These are phyloP conservation scores for Halictus ligatus DNA, from an alignment of 2,888 invertebrate genomes.

Conservation along the genomic window DNA sequence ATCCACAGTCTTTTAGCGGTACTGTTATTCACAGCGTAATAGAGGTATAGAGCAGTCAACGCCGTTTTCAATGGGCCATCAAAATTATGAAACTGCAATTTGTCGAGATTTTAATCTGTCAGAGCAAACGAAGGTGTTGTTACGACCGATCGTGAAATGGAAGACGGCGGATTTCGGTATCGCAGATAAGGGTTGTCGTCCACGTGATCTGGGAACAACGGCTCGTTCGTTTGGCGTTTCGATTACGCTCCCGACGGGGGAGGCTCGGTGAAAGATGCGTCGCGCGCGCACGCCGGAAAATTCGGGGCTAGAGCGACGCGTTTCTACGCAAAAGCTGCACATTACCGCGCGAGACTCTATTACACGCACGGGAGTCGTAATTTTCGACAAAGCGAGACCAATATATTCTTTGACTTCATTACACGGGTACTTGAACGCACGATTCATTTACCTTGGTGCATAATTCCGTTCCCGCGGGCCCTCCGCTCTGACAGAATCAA, in stretches of 20 bases:
- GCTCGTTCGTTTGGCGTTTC: not conserved
- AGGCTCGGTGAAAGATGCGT: not conserved
- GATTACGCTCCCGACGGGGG: not conserved
- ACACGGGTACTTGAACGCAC: conserved; percentile 79
- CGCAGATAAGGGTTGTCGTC: too few species aligned
- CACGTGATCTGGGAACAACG: not conserved
- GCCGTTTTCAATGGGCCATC: too few species aligned
- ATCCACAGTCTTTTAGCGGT: too few species aligned
- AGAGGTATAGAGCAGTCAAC: too few species aligned
- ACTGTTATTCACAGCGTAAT: too few species aligned
- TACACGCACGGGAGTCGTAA: conserved; percentile 79
- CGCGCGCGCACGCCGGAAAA: conserved; percentile 8
- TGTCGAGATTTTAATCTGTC: not conserved
- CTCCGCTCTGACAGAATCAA: conserved; percentile 14
- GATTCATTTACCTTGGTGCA: conserved; percentile 66
- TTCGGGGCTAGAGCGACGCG: conserved; percentile 13
- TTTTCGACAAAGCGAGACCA: conserved; percentile 73
- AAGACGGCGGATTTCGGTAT: not conserved
- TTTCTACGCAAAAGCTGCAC: conserved; percentile 16
- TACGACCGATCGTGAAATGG: not conserved
- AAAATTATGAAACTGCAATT: too few species aligned
- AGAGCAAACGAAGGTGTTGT: not conserved
- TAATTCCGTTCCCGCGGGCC: conserved; percentile 32
- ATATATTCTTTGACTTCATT: conserved; percentile 78
- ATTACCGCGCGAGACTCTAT: conserved; percentile 47